A percentile compares a stretch with the other conserved stretches of the same genome.
phyloP scores from a whole-genome alignment of 1,140 invertebrate genomes.

The Drosophila leontia region DNA sequence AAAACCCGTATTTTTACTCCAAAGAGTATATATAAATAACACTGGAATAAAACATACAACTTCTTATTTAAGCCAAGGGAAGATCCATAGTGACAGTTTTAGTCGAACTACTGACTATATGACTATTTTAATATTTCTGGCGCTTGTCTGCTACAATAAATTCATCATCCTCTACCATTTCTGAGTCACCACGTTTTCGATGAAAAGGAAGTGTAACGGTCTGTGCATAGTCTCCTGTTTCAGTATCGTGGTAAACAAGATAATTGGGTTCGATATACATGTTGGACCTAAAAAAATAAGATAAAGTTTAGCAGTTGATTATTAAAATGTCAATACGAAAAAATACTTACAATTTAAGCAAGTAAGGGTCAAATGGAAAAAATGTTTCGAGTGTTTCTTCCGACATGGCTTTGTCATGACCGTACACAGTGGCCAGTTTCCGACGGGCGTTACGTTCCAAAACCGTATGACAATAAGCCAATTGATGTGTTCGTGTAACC shows the following conservation, averaged over 20 bases:
- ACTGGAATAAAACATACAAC: not conserved
- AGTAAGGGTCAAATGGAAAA: conserved; percentile 94
- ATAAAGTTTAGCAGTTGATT: not conserved
- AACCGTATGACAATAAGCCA: conserved; percentile 96
- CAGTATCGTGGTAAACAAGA: conserved; percentile 60
- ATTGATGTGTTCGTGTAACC: conserved; percentile 93
- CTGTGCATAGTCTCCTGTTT: conserved; percentile 47
- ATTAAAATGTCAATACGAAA: conserved; percentile 47
- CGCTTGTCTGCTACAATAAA: conserved; percentile 79
- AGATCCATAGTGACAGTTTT: conserved; percentile 65
- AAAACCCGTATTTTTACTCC: too few species aligned
- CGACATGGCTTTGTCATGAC: conserved; percentile 84
- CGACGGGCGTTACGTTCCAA: conserved; percentile 93
- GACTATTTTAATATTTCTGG: conserved; percentile 64
- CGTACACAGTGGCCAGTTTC: conserved; percentile 87
- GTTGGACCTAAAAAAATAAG: conserved; percentile 48
- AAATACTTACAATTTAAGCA: conserved; percentile 86
- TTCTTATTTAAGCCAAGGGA: conserved; percentile 68
- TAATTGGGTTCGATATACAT: conserved; percentile 58
- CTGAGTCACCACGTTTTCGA: conserved; percentile 83
- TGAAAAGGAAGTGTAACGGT: conserved; percentile 25
- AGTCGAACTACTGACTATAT: conserved; percentile 69
- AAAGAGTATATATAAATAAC: not conserved
- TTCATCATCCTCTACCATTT: conserved; percentile 79
- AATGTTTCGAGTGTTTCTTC: conserved; percentile 88